phyloP scores from a whole-genome alignment of 2,113 vertebrate species.

The Jaculus jaculus region DNA sequence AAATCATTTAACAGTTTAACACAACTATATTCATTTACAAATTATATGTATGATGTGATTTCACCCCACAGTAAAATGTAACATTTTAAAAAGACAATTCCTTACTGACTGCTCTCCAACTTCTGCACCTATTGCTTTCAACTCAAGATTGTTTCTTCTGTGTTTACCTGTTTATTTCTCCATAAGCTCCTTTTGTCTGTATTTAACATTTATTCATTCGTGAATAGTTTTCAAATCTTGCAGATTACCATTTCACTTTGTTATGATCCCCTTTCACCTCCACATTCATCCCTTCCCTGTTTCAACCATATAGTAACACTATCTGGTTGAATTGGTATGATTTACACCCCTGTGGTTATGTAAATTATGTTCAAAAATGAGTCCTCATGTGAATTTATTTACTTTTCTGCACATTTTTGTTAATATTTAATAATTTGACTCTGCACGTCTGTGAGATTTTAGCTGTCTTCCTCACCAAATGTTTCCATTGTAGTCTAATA shows the following conservation, averaged over 20 bases:
- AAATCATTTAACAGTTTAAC: neutral
- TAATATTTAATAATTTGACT: neutral
- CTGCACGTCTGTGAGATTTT: neutral
- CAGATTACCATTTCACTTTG: neutral
- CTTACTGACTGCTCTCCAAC: neutral
- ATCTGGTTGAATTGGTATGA: neutral
- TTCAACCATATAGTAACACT: neutral
- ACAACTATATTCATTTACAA: conserved; percentile 25
- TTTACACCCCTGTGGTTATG: neutral
- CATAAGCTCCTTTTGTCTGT: neutral
- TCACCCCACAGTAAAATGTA: conserved; percentile 1
- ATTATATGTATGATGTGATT: conserved; percentile 21
- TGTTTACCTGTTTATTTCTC: neutral
- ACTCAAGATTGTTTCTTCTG: neutral
- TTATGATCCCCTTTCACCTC: neutral
- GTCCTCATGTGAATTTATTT: neutral
- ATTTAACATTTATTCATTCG: neutral
- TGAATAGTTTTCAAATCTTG: neutral
- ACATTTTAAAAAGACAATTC: conserved; percentile 32
- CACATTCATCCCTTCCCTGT: neutral
- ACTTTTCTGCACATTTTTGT: neutral
- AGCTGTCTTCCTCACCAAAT: neutral
- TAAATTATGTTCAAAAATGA: neutral
- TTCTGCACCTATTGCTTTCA: neutral
- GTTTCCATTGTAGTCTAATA: neutral